Percentiles rank a stretch among this genome's conserved stretches.
phyloP scores from a whole-genome alignment of 2,113 vertebrate genomes.

The Oenanthe melanoleuca region DNA sequence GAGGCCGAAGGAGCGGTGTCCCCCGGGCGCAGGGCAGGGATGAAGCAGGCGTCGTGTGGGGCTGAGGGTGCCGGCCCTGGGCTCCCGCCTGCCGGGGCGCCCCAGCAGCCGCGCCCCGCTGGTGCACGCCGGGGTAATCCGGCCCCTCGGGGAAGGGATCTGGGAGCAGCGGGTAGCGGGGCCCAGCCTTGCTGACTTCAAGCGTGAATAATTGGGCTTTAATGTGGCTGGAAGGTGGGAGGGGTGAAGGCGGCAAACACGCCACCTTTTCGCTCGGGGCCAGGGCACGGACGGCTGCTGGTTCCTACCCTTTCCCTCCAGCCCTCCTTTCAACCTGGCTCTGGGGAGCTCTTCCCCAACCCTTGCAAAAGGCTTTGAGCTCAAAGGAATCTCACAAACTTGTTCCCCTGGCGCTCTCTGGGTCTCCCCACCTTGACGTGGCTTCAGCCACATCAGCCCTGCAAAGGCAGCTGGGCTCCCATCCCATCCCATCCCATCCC shows the following conservation, averaged over 20 bases:
- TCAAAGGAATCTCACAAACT: not conserved
- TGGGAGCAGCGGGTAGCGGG: not conserved
- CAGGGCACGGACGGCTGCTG: not conserved
- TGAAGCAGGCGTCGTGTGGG: fast-evolving
- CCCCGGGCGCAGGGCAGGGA: fast-evolving
- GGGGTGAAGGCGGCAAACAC: conserved; percentile 9
- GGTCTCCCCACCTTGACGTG: fast-evolving
- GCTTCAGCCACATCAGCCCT: fast-evolving
- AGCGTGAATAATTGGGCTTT: conserved; percentile 55
- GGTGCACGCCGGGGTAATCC: not conserved
- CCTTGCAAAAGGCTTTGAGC: not conserved
- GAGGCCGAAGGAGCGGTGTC: fast-evolving
- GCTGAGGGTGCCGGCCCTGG: not conserved
- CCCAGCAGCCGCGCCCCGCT: not conserved
- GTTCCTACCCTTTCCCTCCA: conserved; percentile 36
- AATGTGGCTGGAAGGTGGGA: conserved; percentile 62
- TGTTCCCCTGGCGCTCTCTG: fast-evolving
- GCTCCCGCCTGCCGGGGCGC: not conserved
- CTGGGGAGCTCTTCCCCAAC: not conserved
- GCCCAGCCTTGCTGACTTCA: conserved; percentile 35
- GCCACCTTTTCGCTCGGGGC: not conserved
- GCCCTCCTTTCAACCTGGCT: conserved; percentile 13
- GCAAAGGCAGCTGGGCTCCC: not conserved
- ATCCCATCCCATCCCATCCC: no score
- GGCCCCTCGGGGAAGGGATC: conserved; percentile 36